Conservation (phyloP, 2,113 vertebrate species). For the Falcunculus frontatus region DNA sequence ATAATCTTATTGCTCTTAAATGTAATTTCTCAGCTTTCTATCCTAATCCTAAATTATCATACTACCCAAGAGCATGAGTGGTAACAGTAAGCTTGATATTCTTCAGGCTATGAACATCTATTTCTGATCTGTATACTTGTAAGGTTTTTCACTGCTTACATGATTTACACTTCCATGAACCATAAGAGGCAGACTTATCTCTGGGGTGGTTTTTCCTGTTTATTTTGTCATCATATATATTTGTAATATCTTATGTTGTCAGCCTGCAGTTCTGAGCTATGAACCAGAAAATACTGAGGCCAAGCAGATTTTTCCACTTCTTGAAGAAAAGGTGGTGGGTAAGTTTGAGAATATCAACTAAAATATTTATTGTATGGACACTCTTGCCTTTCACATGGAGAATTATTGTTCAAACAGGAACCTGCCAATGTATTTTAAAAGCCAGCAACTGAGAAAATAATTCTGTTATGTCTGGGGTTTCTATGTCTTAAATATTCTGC, state of each 20-base stretch:
- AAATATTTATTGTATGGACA: not conserved
- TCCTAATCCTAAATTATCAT: not conserved
- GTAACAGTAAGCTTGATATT: not conserved
- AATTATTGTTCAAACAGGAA: not conserved
- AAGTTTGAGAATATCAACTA: constrained; percentile 22
- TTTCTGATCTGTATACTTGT: not conserved
- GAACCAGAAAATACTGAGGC: constrained; percentile 81
- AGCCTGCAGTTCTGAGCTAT: constrained; percentile 78
- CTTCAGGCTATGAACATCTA: not conserved
- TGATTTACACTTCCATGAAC: not conserved
- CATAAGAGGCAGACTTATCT: not conserved
- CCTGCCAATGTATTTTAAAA: not conserved
- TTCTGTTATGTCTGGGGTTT: not conserved
- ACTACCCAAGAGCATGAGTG: not conserved
- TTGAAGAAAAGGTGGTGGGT: constrained; percentile 78
- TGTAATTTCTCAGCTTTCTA: not conserved
- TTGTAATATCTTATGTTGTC: constrained; percentile 10
- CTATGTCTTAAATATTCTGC: not conserved
- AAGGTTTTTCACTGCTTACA: not conserved
- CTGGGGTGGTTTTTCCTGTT: not conserved
- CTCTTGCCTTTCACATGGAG: not conserved
- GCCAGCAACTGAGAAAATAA: not conserved
- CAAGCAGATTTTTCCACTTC: constrained; percentile 76
- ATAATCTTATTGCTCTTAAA: not conserved
- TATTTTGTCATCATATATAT: not conserved